Percentiles rank a stretch among this genome's conserved stretches.
phyloP scores from a whole-genome alignment of 2,797 vertebrate genomes.

The Percopsis omiscomaycus region DNA sequence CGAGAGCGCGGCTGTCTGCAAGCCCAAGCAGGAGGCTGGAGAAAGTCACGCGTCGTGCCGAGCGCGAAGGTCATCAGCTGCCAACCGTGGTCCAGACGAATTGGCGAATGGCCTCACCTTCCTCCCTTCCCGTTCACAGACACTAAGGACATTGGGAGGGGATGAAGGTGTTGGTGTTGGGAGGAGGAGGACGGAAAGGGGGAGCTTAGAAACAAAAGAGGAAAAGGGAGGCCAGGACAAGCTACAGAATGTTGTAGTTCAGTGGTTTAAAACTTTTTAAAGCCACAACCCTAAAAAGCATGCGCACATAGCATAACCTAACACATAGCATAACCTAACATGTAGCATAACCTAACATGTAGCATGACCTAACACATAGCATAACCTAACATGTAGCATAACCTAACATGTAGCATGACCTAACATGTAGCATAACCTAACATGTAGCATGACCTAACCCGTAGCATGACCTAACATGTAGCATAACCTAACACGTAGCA shows the following conservation, averaged over 20 bases:
- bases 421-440: too few relatives aligned
- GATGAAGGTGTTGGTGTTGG: neutral
- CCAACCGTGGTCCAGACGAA: constrained; percentile 64
- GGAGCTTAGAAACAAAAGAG: constrained; percentile 13
- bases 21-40: constrained; percentile 45
- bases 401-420: too few relatives aligned
- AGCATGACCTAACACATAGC: too few relatives aligned
- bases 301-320: too few relatives aligned
- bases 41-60: constrained; percentile 64
- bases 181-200: neutral
- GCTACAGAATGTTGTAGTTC: neutral
- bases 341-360: too few relatives aligned
- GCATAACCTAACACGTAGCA: too few relatives aligned
- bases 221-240: neutral
- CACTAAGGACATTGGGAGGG: constrained; percentile 49
- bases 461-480: too few relatives aligned
- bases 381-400: too few relatives aligned
- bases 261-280: too few relatives aligned
- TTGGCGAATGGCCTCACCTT: constrained; percentile 56
- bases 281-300: too few relatives aligned
- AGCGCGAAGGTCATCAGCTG: constrained; percentile 79
- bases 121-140: constrained; percentile 53
- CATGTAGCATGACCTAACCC: too few relatives aligned
- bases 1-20: constrained; percentile 66
- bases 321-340: too few relatives aligned